A percentile compares a stretch with the other conserved stretches of the same genome.
Evolutionary conservation across 2,797 vertebrate species (phyloP).

Genomic region (Leptoclinus maculatus): DNA sequence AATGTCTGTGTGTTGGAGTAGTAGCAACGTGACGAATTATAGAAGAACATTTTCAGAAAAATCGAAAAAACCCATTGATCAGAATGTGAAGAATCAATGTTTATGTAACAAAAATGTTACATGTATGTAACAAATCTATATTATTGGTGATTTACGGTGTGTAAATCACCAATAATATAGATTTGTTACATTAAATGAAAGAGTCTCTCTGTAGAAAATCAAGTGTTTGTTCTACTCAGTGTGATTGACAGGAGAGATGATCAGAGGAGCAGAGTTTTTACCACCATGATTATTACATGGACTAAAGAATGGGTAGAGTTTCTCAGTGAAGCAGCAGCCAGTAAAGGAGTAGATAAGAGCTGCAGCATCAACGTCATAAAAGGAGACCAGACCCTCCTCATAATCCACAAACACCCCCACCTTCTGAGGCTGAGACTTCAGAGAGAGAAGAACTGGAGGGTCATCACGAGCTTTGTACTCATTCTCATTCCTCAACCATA

Average conservation of each 20-base stretch:
- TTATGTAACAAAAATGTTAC: too few relatives aligned
- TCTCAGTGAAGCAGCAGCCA: not conserved
- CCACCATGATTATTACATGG: not conserved
- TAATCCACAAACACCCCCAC: not conserved
- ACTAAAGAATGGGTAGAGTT: not conserved
- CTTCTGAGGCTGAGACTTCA: not conserved
- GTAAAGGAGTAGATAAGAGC: constrained; percentile 1
- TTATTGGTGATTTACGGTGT: too few relatives aligned
- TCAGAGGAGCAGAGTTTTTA: not conserved
- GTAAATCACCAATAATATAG: too few relatives aligned
- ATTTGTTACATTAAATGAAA: too few relatives aligned
- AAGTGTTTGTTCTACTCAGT: not conserved
- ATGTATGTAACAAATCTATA: too few relatives aligned
- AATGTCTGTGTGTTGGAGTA: too few relatives aligned
- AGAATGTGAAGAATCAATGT: too few relatives aligned
- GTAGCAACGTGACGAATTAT: too few relatives aligned
- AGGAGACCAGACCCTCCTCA: not conserved
- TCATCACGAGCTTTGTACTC: not conserved
- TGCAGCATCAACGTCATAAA: not conserved
- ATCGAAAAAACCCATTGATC: too few relatives aligned
- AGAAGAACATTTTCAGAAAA: too few relatives aligned
- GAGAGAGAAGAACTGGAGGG: not conserved
- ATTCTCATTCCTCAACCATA: not conserved
- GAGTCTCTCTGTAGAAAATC: not conserved
- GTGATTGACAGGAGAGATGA: not conserved